These are phyloP conservation scores for Volucella zonaria DNA, from an alignment of 2,888 invertebrate species.

Conservation along the genomic window DNA sequence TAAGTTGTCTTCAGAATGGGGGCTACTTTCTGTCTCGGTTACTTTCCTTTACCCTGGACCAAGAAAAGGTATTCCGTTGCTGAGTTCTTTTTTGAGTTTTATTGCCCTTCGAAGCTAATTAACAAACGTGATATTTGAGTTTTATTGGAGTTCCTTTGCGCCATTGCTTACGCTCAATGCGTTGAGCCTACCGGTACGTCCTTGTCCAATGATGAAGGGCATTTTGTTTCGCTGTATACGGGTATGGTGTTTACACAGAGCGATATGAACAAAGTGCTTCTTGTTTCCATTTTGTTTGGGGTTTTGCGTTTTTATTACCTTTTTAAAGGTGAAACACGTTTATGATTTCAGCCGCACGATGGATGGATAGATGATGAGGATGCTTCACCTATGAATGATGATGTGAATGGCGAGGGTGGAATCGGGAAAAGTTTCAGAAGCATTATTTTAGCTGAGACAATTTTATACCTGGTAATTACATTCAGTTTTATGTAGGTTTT, in stretches of 20 bases:
- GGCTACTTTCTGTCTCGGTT: slow-evolving; percentile 1
- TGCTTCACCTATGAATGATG: slow-evolving; percentile 54
- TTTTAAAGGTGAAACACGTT: slow-evolving; percentile 70
- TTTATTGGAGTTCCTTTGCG: slow-evolving; percentile 68
- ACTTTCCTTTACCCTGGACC: not conserved
- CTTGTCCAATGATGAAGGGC: slow-evolving; percentile 32
- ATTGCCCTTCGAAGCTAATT: slow-evolving; percentile 82
- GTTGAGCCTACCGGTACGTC: slow-evolving; percentile 25
- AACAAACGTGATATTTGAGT: slow-evolving; percentile 76
- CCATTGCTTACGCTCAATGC: slow-evolving; percentile 48
- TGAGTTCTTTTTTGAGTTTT: slow-evolving; percentile 78
- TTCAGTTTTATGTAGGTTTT: slow-evolving; percentile 66
- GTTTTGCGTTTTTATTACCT: slow-evolving; percentile 67
- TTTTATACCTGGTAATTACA: slow-evolving; percentile 68
- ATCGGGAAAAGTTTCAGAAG: slow-evolving; percentile 29
- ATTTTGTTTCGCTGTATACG: slow-evolving; percentile 15
- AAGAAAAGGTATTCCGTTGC: slow-evolving; percentile 31
- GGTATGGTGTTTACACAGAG: slow-evolving; percentile 30
- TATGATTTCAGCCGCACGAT: slow-evolving; percentile 68
- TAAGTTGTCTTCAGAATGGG: slow-evolving; percentile 18
- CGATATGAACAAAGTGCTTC: slow-evolving; percentile 45
- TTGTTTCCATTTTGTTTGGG: slow-evolving; percentile 33
- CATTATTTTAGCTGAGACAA: slow-evolving; percentile 63
- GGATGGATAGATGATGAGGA: slow-evolving; percentile 61
- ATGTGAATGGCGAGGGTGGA: not conserved